phyloP scores from a whole-genome alignment of 2,888 invertebrate genomes.

The Diloba caeruleocephala region DNA sequence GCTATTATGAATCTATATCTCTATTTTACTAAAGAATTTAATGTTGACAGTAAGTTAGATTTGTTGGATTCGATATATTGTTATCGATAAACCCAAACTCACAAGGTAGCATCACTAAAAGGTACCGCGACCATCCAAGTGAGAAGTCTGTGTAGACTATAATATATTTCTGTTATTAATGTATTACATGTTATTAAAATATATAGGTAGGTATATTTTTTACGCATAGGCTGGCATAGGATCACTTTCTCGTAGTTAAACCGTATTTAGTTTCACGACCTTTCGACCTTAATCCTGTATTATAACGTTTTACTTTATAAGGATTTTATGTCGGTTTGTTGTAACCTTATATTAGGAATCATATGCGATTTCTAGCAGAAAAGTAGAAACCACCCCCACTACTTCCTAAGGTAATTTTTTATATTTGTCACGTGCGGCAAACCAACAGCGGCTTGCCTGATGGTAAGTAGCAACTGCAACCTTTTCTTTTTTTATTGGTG shows the following conservation, averaged over 20 bases:
- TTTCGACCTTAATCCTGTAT: slow-evolving; percentile 29
- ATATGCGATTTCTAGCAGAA: too few species aligned
- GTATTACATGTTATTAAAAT: slow-evolving; percentile 78
- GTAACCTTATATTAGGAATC: neutral
- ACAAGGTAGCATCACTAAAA: slow-evolving; percentile 29
- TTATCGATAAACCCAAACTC: slow-evolving; percentile 28
- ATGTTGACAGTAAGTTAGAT: neutral
- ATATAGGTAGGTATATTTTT: slow-evolving; percentile 63
- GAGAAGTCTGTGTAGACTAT: slow-evolving; percentile 82
- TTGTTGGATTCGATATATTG: neutral
- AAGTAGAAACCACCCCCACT: too few species aligned
- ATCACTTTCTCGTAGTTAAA: slow-evolving; percentile 52
- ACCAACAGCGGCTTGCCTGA: too few species aligned
- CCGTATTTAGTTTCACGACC: slow-evolving; percentile 41
- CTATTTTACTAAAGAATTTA: too few species aligned
- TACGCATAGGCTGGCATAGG: slow-evolving; percentile 50
- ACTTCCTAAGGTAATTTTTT: too few species aligned
- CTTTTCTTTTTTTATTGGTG: too few species aligned
- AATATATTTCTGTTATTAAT: slow-evolving; percentile 72
- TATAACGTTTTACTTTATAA: slow-evolving; percentile 1
- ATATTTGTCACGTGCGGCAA: too few species aligned
- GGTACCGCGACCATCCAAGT: slow-evolving; percentile 54
- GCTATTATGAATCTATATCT: too few species aligned
- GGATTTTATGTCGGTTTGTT: slow-evolving; percentile 5
- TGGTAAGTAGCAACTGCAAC: too few species aligned